These are phyloP conservation scores for Peromyscus californicus DNA, from an alignment of 2,113 vertebrate species.

Conservation along the genomic window DNA sequence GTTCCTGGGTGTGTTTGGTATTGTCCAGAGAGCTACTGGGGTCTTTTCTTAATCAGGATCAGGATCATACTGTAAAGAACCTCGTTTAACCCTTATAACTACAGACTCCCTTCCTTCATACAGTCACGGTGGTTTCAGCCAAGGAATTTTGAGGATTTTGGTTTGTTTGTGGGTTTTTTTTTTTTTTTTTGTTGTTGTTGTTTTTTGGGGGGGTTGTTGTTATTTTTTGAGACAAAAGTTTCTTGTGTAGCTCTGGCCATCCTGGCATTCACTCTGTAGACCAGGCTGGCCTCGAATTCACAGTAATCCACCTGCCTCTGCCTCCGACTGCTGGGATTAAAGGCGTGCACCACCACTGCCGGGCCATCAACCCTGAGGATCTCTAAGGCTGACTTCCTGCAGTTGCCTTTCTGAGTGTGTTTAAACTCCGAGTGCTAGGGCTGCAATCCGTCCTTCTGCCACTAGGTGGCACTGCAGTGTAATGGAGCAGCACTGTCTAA, in stretches of 20 bases:
- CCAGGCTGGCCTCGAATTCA: background rate
- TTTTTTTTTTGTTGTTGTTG: too few species aligned
- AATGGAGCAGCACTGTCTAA: background rate
- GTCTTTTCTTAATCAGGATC: background rate
- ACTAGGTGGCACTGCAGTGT: constrained; percentile 48
- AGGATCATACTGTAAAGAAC: background rate
- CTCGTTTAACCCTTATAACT: background rate
- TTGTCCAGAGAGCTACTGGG: too few species aligned
- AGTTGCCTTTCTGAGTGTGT: background rate
- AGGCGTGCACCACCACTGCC: background rate
- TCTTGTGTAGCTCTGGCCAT: background rate
- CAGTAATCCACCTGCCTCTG: background rate
- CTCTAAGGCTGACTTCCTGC: background rate
- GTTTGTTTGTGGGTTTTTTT: too few species aligned
- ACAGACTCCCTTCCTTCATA: background rate
- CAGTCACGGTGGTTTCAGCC: background rate
- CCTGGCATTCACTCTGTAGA: background rate
- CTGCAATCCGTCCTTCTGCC: constrained; percentile 51
- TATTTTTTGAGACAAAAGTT: background rate
- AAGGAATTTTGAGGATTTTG: background rate
- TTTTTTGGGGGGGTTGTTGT: too few species aligned
- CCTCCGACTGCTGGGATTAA: background rate
- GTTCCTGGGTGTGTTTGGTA: background rate
- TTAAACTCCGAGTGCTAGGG: background rate
- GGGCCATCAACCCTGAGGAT: background rate